phyloP scores from a whole-genome alignment of 2,888 invertebrate species.

The Dolichopus griseipennis region DNA sequence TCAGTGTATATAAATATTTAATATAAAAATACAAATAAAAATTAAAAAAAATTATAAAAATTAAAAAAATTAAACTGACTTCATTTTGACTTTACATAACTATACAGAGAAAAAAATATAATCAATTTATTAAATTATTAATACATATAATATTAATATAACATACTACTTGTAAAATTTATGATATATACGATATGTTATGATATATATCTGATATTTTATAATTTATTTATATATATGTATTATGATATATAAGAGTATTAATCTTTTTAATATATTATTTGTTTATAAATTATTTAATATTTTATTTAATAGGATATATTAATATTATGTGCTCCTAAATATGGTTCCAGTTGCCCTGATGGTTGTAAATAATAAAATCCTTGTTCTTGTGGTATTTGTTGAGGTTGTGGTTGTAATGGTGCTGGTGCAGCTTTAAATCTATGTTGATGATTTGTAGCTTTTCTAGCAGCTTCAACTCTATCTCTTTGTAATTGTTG shows the following conservation, averaged over 20 bases:
- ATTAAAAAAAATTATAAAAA: not conserved
- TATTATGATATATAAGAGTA: not conserved
- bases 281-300: not conserved
- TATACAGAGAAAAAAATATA: not conserved
- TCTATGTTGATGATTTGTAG: slow-evolving; percentile 31
- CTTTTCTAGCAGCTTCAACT: slow-evolving; percentile 47
- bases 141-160: not conserved
- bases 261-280: not conserved
- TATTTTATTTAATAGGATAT: slow-evolving; percentile 24
- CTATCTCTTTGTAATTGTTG: slow-evolving; percentile 54
- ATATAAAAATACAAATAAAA: not conserved
- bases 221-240: too few relatives aligned
- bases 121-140: not conserved
- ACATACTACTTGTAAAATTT: not conserved
- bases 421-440: slow-evolving; percentile 19
- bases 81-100: not conserved
- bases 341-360: slow-evolving; percentile 72
- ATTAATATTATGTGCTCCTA: slow-evolving; percentile 62
- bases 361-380: slow-evolving; percentile 53
- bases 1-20: not conserved
- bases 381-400: slow-evolving; percentile 29
- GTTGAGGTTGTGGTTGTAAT: slow-evolving; percentile 32
- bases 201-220: too few relatives aligned
- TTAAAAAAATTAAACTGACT: not conserved
- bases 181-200: not conserved